Evolutionary conservation across 2,888 invertebrate species (phyloP), one percentile per base, ranked within the genome.

Genomic region (Oxystoma pomonae): DNA sequence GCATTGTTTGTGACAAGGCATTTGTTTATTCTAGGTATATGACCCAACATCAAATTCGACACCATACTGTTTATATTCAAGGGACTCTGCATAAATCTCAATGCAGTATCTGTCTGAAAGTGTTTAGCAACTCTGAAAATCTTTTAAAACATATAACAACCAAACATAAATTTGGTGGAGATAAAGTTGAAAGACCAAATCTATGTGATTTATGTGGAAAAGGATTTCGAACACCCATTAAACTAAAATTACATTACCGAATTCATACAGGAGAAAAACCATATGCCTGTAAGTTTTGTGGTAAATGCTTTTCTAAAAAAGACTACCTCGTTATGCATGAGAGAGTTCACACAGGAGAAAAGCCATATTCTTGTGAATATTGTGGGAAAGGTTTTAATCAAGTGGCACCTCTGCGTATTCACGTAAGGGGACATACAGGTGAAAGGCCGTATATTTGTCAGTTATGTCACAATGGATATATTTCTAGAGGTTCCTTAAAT

Each of bases 81-180:
- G 80, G 81, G 19, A 78, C 81, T 65, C 74, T 80, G 0, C 82
- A 82, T 62, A 74, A 81, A 53, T 79, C 78, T 55, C 76, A 79
- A 51, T 78, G 78, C 69, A 71, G 71, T 50, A 70, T 77, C 20
- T 79, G 79, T 65, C 64, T 74, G 55, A 77, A 75, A 62, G 72
- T 74, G 2, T 78, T 78, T 65, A 73, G 73, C 58, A 76, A 76
- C 67, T 70, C 73, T 9, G 71, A 71, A 2, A 77, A 74, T 1
- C 71, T 85, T 1, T 81, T 81, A 72, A 78, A 78, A 16, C 85
- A 85, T 67, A 82, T 83, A 1, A 71, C 70, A 0, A 75, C 78
- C 16, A 83, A 71, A 60, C 75, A 75, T 57, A 66, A 61, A 49
- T 20, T 60, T 9, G 63, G 60, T 9, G 59, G 61, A 7, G 67